Conservation (phyloP, 2,888 invertebrate genomes). For the Papilio elwesi region DNA sequence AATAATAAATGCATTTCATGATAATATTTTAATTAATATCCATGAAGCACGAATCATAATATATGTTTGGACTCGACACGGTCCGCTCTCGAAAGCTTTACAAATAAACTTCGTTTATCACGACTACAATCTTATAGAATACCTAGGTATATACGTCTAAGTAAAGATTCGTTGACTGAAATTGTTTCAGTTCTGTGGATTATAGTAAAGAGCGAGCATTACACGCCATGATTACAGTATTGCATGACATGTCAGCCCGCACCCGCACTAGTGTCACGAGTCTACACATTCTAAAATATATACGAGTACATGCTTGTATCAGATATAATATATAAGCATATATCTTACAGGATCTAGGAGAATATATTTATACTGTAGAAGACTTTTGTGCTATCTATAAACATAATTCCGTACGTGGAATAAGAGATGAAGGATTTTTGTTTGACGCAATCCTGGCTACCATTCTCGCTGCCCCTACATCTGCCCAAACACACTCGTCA, state of each 20-base stretch:
- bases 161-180: conserved; percentile 16
- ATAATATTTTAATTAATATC: conserved; percentile 27
- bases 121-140: conserved; percentile 28
- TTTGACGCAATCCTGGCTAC: no score
- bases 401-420: no score
- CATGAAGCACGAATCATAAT: conserved; percentile 27
- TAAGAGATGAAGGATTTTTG: no score
- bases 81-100: not conserved
- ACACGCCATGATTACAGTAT: conserved; percentile 72
- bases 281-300: not conserved
- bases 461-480: no score
- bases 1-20: not conserved
- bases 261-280: conserved; percentile 53
- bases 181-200: conserved; percentile 31
- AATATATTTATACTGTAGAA: no score
- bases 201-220: conserved; percentile 49
- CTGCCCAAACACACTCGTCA: no score
- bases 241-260: conserved; percentile 61
- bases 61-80: conserved; percentile 3
- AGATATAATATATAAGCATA: not conserved
- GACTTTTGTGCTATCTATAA: no score
- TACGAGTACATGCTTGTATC: not conserved
- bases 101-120: conserved; percentile 37
- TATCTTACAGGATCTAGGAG: no score
- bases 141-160: not conserved